Conservation (phyloP, 2,888 invertebrate species). For the Drosophila falleni region DNA sequence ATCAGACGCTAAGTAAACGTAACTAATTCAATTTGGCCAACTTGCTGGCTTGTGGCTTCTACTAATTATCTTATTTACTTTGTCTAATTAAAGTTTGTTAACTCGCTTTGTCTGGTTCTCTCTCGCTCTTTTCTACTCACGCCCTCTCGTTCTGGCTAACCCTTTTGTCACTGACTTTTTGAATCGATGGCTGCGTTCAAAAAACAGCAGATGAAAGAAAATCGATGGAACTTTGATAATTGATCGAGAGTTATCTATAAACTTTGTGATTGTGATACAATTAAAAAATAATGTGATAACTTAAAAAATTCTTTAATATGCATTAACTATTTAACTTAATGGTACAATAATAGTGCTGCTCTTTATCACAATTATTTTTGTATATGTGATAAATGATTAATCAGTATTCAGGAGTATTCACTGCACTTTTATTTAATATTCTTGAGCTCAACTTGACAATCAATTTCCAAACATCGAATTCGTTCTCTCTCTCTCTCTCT, state of each 20-base stretch:
- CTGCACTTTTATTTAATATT: slow-evolving; percentile 66
- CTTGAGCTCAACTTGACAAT: slow-evolving; percentile 67
- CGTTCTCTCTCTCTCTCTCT: slow-evolving; percentile 1
- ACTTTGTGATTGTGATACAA: too few relatives aligned
- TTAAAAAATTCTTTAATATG: too few relatives aligned
- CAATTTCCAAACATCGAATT: slow-evolving; percentile 69
- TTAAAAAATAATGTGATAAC: too few relatives aligned
- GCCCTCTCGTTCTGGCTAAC: neutral
- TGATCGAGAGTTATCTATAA: too few relatives aligned
- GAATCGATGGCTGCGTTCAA: neutral
- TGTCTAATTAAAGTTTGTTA: slow-evolving; percentile 56
- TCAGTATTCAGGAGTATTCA: neutral
- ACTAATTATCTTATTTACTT: slow-evolving; percentile 65
- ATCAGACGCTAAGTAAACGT: slow-evolving; percentile 74
- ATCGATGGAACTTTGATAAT: neutral
- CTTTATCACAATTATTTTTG: neutral
- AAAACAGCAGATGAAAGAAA: neutral
- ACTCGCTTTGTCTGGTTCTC: slow-evolving; percentile 14
- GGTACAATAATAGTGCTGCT: too few relatives aligned
- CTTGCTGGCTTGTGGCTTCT: slow-evolving; percentile 27
- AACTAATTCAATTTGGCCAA: slow-evolving; percentile 79
- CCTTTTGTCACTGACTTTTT: neutral
- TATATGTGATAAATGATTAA: neutral
- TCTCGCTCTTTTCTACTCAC: neutral
- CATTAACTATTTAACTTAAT: too few relatives aligned